Evolutionary conservation across 2,888 invertebrate genomes (phyloP), one percentile per base, ranked within the genome.

Genomic region (Morpho achilles): DNA sequence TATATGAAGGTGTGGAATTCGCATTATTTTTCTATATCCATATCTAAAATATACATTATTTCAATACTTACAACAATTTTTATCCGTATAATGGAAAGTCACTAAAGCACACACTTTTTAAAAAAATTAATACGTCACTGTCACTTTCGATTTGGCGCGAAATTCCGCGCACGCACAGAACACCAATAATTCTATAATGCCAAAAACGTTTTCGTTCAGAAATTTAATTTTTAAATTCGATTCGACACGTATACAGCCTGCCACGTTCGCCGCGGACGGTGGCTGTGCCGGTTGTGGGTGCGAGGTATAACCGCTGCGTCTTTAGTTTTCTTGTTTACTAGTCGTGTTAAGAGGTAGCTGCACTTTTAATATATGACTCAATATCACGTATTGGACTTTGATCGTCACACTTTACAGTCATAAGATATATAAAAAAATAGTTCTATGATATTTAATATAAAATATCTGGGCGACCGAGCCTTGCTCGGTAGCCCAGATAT

Each of bases 281-380:
- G 88, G 87, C 85, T 79, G 73, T 74, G 78, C 86, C 87, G 87
- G 81, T 81, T 86, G 76, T 88, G 84, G 67, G 68, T 68, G 9
- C 16, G 49, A 62, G 54, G 56, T 32, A 32, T 32, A 32, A 32
- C 32, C 43, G 58, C 56, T 61, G 61, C 53, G 65, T 61, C 59
- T 62, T 55, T 64, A 69, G 69, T 67, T 77, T 80, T 82, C 82
- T 82, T 84, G 84, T 84, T 85, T 85, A 84, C 82, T 76, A 56
- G 43, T 23, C 56, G 52, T 48, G 56, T 65, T 58, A 32, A 32
- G 32, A 32, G 32, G 32, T 32, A 32, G 32, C 32, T 32, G 32
- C 5, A 5, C 32, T 32, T 32, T 32, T 32, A 32, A 32, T 32
- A 32, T 32, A 32, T 32, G 32, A 32, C 32, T 32, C 32, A 32